Conservation (phyloP, 2,113 vertebrate genomes). For the Cyprinodon variegatus region DNA sequence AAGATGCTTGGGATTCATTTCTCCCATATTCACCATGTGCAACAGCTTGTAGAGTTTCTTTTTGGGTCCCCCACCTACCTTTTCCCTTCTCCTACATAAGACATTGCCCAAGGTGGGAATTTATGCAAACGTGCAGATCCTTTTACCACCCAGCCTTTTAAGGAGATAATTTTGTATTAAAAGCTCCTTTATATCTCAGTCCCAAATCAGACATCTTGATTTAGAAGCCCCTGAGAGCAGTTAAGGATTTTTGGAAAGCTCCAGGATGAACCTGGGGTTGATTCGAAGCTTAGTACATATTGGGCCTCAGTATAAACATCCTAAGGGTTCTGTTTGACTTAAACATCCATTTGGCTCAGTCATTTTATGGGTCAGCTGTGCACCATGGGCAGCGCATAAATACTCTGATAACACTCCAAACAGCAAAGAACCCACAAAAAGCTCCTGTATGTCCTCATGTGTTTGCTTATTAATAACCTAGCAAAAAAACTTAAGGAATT, state of each 20-base stretch:
- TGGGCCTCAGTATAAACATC: conserved; percentile 49
- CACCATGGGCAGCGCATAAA: conserved; percentile 51
- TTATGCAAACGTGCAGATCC: conserved; percentile 46
- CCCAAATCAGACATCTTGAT: conserved; percentile 37
- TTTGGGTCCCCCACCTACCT: conserved; percentile 42
- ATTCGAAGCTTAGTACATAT: conserved; percentile 37
- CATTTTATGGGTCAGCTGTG: conserved; percentile 62
- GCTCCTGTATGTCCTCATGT: conserved; percentile 4
- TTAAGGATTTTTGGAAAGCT: conserved; percentile 29
- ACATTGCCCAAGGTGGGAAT: conserved; percentile 63
- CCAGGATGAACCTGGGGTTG: conserved; percentile 31
- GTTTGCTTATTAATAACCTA: conserved; percentile 6
- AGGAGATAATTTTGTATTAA: conserved; percentile 44
- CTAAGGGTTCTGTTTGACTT: conserved; percentile 61
- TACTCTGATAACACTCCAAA: conserved; percentile 51
- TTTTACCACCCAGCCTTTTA: conserved; percentile 31
- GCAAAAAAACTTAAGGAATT: conserved; percentile 14
- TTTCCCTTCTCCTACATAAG: conserved; percentile 40
- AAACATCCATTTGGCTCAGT: conserved; percentile 65
- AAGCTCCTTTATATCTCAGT: conserved; percentile 37
- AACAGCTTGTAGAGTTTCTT: conserved; percentile 57
- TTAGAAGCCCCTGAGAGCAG: conserved; percentile 17
- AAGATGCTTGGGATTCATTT: conserved; percentile 65
- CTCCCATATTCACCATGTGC: conserved; percentile 40
- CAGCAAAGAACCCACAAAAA: conserved; percentile 15